Evolutionary conservation across 1,140 invertebrate genomes (phyloP), one percentile per base, ranked within the genome.

Genomic region (Anastrepha obliqua): DNA sequence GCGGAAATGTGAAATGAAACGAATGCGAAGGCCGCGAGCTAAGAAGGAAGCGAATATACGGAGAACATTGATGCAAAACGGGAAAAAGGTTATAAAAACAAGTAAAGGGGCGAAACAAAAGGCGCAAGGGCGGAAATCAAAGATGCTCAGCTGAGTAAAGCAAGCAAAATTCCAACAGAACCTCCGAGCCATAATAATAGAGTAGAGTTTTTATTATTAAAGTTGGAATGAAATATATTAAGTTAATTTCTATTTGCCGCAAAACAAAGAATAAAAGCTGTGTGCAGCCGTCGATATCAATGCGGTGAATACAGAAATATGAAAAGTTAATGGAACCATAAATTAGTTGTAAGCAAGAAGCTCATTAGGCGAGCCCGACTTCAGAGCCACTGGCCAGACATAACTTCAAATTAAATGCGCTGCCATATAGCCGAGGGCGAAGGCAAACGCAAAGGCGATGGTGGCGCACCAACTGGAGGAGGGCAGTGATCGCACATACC

Each of bases 1-100:
- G 47, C 44, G 74, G 74, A 55, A 81, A 55, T 81, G 17, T 20
- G 55, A 81, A 81, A 81, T 55, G 74, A 51, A 81, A 55, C 74
- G 74, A 81, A 81, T 81, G 74, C 74, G 11, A 81, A 81, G 7
- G n/a, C 74, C 74, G n/a, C 47, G 47, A n/a, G 74, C 74, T 6
- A 81, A 55, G 17, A 47, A 20, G 6, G 74, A 42, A 81, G 47
- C 44, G 15, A 62, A 62, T 17, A 62, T 13, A 62, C 15, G 60
- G 6, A 8, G 15, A 62, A 62, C 60, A 62, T 62, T 17, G 60
- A 17, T 17, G 60, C 15, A 3, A n/a, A 81, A 8, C 51, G 6
- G 74, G 5, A 55, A 81, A 29, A 74, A n/a, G 42, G 44, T 5
- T 13, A 74, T 17, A 13, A 81, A 51, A 51, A 81, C 6, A 51